phyloP scores from a whole-genome alignment of 1,140 invertebrate species.

The Diabrotica undecimpunctata region DNA sequence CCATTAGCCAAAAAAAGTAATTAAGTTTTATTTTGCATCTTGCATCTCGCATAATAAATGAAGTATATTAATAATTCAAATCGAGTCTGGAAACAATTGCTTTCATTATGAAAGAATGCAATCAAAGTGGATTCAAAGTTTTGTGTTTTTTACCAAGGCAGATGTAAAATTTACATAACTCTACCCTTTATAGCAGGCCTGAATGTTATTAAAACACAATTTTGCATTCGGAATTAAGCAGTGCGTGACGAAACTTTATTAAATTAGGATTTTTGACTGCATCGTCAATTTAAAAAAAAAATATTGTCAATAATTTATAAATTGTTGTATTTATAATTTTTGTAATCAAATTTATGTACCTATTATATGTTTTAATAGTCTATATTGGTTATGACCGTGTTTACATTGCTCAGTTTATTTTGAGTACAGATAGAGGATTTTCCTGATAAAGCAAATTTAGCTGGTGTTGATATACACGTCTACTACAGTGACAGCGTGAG shows the following conservation, averaged over 20 bases:
- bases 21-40: not conserved
- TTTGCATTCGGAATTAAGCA: conserved; percentile 9
- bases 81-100: conserved; percentile 7
- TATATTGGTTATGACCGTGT: no score
- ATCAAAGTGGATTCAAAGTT: conserved; percentile 10
- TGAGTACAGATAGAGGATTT: no score
- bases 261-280: conserved; percentile 1
- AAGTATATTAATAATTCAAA: conserved; percentile 4
- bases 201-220: conserved; percentile 13
- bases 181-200: conserved; percentile 4
- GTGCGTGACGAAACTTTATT: conserved; percentile 8
- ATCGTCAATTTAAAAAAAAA: no score
- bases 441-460: no score
- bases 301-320: no score
- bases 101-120: conserved; percentile 10
- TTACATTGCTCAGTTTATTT: no score
- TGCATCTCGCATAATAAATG: conserved; percentile 1
- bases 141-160: conserved; percentile 6
- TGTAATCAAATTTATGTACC: no score
- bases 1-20: not conserved
- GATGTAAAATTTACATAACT: conserved; percentile 14
- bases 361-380: no score
- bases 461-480: no score
- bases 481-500: no score
- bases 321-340: no score